Evolutionary conservation across 1,140 invertebrate genomes (phyloP).

Genomic region (Papilio helenus): DNA sequence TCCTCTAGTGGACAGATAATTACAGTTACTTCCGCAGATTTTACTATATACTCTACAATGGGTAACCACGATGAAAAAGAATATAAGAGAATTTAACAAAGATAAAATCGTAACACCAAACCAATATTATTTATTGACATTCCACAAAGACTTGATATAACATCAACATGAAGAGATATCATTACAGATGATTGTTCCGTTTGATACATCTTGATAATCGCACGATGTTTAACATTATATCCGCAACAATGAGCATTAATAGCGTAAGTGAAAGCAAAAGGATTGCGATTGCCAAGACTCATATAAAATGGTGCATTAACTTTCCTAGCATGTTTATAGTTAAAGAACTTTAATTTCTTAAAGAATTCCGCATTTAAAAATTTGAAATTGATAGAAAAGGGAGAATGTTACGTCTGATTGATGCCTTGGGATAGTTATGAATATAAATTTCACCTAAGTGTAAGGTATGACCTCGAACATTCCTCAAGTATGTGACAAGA

Average conservation of each 20-base stretch:
- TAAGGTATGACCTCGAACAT: slow-evolving; percentile 56
- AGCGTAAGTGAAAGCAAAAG: slow-evolving; percentile 30
- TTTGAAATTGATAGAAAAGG: not conserved
- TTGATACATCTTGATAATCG: not conserved
- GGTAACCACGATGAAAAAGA: not conserved
- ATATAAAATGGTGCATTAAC: slow-evolving; percentile 6
- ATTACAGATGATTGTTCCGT: slow-evolving; percentile 10
- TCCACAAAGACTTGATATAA: not conserved
- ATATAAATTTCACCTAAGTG: slow-evolving; percentile 48
- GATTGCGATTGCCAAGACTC: slow-evolving; percentile 16
- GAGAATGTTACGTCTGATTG: not conserved
- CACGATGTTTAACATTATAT: slow-evolving; percentile 30
- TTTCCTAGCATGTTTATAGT: not conserved
- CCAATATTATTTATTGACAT: slow-evolving; percentile 12
- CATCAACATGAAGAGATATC: not conserved
- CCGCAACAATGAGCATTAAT: slow-evolving; percentile 36
- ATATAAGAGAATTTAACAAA: not conserved
- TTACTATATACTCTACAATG: no score
- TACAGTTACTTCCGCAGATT: no score
- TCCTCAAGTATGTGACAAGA: slow-evolving; percentile 30
- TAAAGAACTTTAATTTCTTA: not conserved
- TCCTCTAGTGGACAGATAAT: no score
- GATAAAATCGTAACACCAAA: not conserved
- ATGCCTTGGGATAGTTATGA: slow-evolving; percentile 32
- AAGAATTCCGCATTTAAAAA: not conserved